Conservation (phyloP, 1,140 invertebrate species). For the Plodia interpunctella region DNA sequence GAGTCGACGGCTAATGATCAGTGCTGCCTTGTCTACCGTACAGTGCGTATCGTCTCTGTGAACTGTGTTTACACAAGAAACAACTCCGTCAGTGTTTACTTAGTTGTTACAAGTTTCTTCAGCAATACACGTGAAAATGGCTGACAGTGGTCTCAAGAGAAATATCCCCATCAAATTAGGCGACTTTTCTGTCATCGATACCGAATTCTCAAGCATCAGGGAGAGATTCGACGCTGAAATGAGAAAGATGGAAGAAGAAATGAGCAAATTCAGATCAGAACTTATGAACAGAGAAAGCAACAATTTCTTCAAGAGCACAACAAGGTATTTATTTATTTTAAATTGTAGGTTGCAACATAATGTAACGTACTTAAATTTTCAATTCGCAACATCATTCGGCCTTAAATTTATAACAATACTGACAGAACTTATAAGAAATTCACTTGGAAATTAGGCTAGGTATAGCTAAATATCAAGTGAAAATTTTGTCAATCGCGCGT, state of each 20-base stretch:
- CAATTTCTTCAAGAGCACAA: constrained; percentile 92
- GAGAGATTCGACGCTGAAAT: constrained; percentile 97
- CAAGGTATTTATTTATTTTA: constrained; percentile 81
- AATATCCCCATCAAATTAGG: constrained; percentile 96
- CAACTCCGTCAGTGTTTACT: constrained; percentile 65
- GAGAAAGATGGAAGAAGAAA: constrained; percentile 98
- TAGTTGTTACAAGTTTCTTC: constrained; percentile 65
- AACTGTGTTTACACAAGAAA: constrained; percentile 67
- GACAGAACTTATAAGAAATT: background rate
- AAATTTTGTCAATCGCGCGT: background rate
- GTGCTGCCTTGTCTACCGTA: constrained; percentile 63
- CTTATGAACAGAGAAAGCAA: constrained; percentile 94
- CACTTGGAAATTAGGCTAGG: background rate
- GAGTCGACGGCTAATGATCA: constrained; percentile 74
- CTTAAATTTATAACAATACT: background rate
- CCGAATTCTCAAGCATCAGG: constrained; percentile 96
- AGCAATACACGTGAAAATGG: constrained; percentile 78
- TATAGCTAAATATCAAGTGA: background rate
- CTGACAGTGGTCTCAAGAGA: constrained; percentile 87
- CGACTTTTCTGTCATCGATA: constrained; percentile 96
- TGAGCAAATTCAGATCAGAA: constrained; percentile 96
- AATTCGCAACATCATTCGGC: background rate
- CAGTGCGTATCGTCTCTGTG: constrained; percentile 57
- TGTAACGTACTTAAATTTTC: background rate
- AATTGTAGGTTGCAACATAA: background rate